phyloP scores from a whole-genome alignment of 2,113 vertebrate genomes.

The Scytalopus superciliaris region DNA sequence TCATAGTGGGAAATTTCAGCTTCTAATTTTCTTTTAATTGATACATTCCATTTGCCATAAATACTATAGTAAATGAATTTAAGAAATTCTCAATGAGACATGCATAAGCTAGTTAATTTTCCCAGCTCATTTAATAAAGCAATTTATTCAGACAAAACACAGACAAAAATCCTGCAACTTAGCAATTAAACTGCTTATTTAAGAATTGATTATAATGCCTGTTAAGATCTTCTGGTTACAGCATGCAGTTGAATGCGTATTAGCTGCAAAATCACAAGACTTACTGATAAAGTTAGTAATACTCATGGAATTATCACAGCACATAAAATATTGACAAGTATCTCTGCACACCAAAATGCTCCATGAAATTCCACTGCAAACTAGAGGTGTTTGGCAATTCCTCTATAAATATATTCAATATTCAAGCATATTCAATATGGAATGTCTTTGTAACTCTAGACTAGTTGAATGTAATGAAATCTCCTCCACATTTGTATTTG shows the following conservation, averaged over 20 bases:
- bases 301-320: not conserved
- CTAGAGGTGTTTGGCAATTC: not conserved
- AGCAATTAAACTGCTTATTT: slow-evolving; percentile 22
- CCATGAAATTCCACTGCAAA: not conserved
- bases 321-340: not conserved
- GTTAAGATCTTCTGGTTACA: slow-evolving; percentile 28
- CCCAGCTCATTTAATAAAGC: not conserved
- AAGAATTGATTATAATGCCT: not conserved
- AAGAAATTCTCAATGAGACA: not conserved
- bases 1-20: not conserved
- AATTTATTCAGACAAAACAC: slow-evolving; percentile 3
- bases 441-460: not conserved
- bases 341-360: not conserved
- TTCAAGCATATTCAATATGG: not conserved
- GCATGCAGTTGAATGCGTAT: not conserved
- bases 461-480: not conserved
- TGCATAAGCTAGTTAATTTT: not conserved
- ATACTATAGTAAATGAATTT: not conserved
- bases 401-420: not conserved
- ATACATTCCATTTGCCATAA: not conserved
- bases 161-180: not conserved
- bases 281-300: slow-evolving; percentile 7
- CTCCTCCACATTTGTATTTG: not conserved
- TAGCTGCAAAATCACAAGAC: slow-evolving; percentile 12
- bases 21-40: not conserved